Conservation (phyloP, 2,113 vertebrate genomes). For the Geococcyx californianus region DNA sequence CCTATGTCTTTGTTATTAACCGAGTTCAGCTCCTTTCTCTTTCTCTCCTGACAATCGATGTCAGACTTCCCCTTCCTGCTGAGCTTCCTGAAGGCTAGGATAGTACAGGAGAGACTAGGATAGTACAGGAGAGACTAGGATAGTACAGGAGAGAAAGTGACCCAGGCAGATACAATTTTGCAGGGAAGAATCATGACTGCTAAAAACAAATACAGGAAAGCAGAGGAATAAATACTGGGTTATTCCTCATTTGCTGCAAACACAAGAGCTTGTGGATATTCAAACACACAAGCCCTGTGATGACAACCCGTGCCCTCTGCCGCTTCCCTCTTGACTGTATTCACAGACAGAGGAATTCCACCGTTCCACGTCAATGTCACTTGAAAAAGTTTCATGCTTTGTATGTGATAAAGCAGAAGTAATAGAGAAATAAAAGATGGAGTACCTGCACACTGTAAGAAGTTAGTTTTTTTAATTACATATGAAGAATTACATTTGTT, state of each 20-base stretch:
- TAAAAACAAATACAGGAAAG: not conserved
- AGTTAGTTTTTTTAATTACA: not conserved
- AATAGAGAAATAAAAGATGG: not conserved
- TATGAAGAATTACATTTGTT: not conserved
- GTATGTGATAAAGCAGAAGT: not conserved
- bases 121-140: not conserved
- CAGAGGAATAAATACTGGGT: not conserved
- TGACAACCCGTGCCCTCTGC: not conserved
- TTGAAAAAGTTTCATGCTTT: not conserved
- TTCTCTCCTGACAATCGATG: not conserved
- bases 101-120: not conserved
- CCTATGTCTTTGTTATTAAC: not conserved
- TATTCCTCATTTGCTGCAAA: not conserved
- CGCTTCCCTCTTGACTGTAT: not conserved
- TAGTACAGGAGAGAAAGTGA: not conserved
- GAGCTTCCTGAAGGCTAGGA: not conserved
- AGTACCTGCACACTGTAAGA: not conserved
- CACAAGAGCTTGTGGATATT: not conserved
- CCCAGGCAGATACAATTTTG: not conserved
- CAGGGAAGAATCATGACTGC: not conserved
- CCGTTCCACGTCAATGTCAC: not conserved
- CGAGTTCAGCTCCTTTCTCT: not conserved
- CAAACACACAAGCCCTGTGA: not conserved
- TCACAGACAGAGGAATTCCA: not conserved
- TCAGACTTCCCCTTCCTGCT: not conserved